Conservation (phyloP, 2,113 vertebrate species). For the Piliocolobus tephrosceles region DNA sequence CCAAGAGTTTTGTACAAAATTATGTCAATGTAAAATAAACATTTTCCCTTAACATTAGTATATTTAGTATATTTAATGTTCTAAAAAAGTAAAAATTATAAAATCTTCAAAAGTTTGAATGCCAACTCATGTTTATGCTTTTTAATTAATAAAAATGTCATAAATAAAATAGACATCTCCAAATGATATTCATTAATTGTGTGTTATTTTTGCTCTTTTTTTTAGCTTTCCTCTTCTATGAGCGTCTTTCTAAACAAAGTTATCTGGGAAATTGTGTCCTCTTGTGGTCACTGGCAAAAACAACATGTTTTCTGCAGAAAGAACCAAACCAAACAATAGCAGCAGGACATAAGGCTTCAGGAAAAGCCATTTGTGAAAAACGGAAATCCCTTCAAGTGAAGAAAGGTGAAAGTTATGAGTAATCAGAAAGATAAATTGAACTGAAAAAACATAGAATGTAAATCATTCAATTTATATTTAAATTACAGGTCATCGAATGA, state of each 20-base stretch:
- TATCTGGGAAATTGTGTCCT: conserved; percentile 87
- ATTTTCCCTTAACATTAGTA: neutral
- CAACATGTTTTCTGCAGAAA: conserved; percentile 65
- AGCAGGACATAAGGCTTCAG: conserved; percentile 30
- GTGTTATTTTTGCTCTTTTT: neutral
- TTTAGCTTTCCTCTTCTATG: neutral
- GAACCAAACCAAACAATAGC: conserved; percentile 49
- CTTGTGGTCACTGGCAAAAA: conserved; percentile 86
- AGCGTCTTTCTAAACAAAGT: conserved; percentile 60
- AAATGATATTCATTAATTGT: conserved; percentile 28
- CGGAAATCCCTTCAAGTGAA: neutral
- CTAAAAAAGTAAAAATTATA: neutral
- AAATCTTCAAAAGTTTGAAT: conserved; percentile 22
- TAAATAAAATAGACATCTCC: neutral
- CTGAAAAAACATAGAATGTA: neutral
- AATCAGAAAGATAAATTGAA: neutral
- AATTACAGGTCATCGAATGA: neutral
- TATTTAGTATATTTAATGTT: conserved; percentile 20
- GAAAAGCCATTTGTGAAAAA: conserved; percentile 46
- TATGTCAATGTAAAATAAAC: neutral
- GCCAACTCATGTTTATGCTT: neutral
- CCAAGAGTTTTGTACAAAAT: conserved; percentile 1
- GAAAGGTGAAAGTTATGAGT: neutral
- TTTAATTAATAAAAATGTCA: conserved; percentile 32
- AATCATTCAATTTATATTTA: neutral